phyloP scores from a whole-genome alignment of 2,113 vertebrate genomes.

The Anoura caudifer region DNA sequence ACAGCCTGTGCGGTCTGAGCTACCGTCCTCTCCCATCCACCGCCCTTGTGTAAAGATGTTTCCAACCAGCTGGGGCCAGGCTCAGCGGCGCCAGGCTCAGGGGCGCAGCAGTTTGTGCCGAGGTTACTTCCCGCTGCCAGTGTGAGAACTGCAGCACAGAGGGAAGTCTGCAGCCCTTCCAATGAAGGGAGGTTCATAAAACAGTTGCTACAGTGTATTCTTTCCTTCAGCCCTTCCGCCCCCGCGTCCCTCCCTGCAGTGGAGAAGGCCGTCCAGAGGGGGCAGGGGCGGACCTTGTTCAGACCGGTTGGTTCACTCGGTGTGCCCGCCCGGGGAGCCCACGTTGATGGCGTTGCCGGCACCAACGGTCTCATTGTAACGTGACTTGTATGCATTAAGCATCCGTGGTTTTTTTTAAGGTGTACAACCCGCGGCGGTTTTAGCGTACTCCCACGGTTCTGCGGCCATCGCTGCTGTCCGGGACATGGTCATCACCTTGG shows the following conservation, averaged over 20 bases:
- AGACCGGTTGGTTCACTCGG: too few relatives aligned
- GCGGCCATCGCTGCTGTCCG: not conserved
- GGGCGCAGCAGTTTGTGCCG: conserved; percentile 42
- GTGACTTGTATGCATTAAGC: not conserved
- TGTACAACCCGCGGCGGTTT: not conserved
- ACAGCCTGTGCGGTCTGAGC: conserved; percentile 38
- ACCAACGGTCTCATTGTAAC: not conserved
- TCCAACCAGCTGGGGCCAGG: conserved; percentile 51
- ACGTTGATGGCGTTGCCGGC: too few relatives aligned
- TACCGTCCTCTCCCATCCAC: conserved; percentile 50
- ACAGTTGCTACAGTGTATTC: conserved; percentile 46
- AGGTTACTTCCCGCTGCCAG: conserved; percentile 48
- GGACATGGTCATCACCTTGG: not conserved
- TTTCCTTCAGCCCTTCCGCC: not conserved
- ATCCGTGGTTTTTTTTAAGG: not conserved
- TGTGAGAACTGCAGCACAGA: conserved; percentile 50
- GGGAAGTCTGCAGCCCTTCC: conserved; percentile 68
- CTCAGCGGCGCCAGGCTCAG: not conserved
- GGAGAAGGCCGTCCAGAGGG: not conserved
- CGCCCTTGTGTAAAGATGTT: conserved; percentile 52
- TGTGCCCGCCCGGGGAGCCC: not conserved
- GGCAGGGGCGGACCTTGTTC: not conserved
- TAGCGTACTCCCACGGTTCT: not conserved
- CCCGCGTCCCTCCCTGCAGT: too few relatives aligned
- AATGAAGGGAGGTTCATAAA: conserved; percentile 74